Evolutionary conservation across 2,888 invertebrate genomes (phyloP), one percentile per base, ranked within the genome.

Genomic region (Tinea pellionella): DNA sequence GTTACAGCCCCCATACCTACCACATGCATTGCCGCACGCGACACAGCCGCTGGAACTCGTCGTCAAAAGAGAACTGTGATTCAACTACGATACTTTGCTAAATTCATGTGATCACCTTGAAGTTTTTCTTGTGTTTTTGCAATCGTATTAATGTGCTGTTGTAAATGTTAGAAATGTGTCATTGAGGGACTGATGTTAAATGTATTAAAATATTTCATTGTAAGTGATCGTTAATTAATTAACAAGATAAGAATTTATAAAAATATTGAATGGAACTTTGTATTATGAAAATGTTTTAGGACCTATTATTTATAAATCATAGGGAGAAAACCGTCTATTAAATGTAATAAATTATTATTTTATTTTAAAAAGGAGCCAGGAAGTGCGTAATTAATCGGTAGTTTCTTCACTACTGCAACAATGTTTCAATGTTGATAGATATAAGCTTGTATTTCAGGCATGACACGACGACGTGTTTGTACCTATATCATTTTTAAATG

Each of bases 1-100:
- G 61, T 65, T 67, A 59, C 64, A 65, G 60, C 73, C 73, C 63
- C 67, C 65, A 59, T 66, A 66, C 61, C 37, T 37, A 37, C 37
- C 37, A n/a, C 75, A 71, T 66, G 74, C 72, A 59, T 69, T 75
- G 85, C 90, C 74, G 84, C 75, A 79, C 62, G 77, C 72, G 47
- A 68, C 72, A 53, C 86, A 85, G 63, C 86, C 85, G 2, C 77
- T 87, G 1, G 86, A 87, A 65, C 77, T 87, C 42, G 87, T 87
- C 29, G 87, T 87, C 63, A 87, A 87, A 66, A 78, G 86, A 42
- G 86, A 86, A 68, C 79, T 87, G 76, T 86, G 53, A 53, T 55
- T 55, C 16, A 47, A 19, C 9, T 29, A 29, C 18, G n/a, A 19
- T 16, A 55, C 55, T 55, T 29, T 55, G 55, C 18, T 55, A 55